phyloP scores from a whole-genome alignment of 2,113 vertebrate species.

The Sprattus sprattus region DNA sequence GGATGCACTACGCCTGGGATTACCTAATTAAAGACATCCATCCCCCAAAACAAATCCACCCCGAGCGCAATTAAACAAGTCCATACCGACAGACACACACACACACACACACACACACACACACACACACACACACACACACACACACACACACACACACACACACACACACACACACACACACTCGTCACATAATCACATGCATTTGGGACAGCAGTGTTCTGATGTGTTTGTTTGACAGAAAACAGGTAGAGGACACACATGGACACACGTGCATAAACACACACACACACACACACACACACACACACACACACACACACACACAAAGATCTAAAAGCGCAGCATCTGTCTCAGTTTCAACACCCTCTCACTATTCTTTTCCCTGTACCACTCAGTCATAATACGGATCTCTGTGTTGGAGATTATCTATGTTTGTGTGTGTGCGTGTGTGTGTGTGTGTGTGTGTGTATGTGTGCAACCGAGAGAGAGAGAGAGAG shows the following conservation, averaged over 20 bases:
- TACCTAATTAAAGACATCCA: constrained; percentile 18
- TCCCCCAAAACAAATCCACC: constrained; percentile 13
- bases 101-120: constrained; percentile 6
- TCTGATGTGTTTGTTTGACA: neutral
- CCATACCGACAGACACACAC: constrained; percentile 11
- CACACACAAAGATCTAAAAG: neutral
- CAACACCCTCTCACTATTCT: neutral
- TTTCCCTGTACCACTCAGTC: neutral
- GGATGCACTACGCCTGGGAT: neutral
- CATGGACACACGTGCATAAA: neutral
- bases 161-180: neutral
- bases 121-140: neutral
- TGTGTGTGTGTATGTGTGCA: too few relatives aligned
- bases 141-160: neutral
- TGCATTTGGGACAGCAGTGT: constrained; percentile 13
- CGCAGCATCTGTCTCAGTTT: constrained; percentile 54
- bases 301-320: neutral
- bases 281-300: neutral
- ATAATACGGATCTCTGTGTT: neutral
- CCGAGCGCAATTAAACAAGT: constrained; percentile 10
- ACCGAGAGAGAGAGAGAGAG: neutral
- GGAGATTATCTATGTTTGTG: neutral
- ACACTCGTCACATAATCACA: constrained; percentile 5
- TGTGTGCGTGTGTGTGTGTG: neutral
- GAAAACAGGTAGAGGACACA: constrained; percentile 27